phyloP scores from a whole-genome alignment of 2,797 vertebrate genomes.

The Antennarius maculatus region DNA sequence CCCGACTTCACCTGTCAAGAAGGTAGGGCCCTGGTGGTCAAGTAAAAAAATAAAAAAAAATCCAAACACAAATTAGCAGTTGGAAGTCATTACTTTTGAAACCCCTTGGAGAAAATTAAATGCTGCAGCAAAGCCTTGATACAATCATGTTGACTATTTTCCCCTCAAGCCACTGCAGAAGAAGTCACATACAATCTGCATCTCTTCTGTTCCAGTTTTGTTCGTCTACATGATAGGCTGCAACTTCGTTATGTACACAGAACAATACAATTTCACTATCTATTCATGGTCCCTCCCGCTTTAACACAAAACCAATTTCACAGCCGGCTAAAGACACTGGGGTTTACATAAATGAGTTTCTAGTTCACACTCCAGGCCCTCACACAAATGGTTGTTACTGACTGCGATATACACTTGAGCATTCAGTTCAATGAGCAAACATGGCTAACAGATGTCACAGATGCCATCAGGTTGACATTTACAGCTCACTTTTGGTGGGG shows the following conservation, averaged over 20 bases:
- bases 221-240: background rate
- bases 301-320: slow-evolving; percentile 41
- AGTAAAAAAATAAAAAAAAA: background rate
- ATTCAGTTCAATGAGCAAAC: background rate
- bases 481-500: background rate
- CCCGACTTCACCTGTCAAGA: slow-evolving; percentile 92
- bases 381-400: background rate
- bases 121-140: background rate
- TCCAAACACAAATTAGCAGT: background rate
- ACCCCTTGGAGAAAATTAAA: background rate
- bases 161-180: background rate
- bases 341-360: slow-evolving; percentile 21
- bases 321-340: slow-evolving; percentile 15
- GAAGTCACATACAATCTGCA: background rate
- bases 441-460: slow-evolving; percentile 12
- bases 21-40: slow-evolving; percentile 82
- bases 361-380: slow-evolving; percentile 9
- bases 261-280: slow-evolving; percentile 19
- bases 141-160: background rate
- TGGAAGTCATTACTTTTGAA: slow-evolving; percentile 3
- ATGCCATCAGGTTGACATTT: slow-evolving; percentile 9
- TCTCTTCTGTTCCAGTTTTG: background rate
- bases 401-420: background rate
- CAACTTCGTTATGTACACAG: slow-evolving; percentile 13
- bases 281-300: slow-evolving; percentile 13